phyloP scores from a whole-genome alignment of 1,140 invertebrate species.

The Zaprionus inermis region DNA sequence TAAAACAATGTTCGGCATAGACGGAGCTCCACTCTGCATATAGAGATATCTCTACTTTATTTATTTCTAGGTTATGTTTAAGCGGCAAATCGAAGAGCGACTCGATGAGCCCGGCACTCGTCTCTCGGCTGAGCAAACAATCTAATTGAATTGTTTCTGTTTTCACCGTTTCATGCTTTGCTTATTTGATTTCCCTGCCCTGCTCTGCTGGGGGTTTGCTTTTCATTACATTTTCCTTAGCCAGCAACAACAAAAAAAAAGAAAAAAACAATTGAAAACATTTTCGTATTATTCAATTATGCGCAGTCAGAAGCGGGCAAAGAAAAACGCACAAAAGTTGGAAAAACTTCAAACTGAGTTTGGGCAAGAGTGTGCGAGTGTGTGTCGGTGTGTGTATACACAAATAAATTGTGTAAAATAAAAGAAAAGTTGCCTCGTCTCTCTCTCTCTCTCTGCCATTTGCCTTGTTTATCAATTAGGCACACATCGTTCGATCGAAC shows the following conservation, averaged over 20 bases:
- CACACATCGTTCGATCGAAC: slow-evolving; percentile 47
- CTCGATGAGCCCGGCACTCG: not conserved
- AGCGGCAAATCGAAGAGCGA: slow-evolving; percentile 31
- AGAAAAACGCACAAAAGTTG: slow-evolving; percentile 34
- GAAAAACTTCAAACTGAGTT: slow-evolving; percentile 36
- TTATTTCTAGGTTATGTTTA: not conserved
- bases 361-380: slow-evolving; percentile 1
- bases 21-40: not conserved
- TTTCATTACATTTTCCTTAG: slow-evolving; percentile 49
- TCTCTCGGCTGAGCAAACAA: slow-evolving; percentile 27
- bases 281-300: slow-evolving; percentile 77
- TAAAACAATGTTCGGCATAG: not conserved
- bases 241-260: not conserved
- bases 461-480: slow-evolving; percentile 78
- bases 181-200: slow-evolving; percentile 24
- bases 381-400: slow-evolving; percentile 24
- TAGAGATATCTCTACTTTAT: not conserved
- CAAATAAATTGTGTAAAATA: slow-evolving; percentile 25
- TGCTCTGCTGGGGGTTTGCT: slow-evolving; percentile 51
- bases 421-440: slow-evolving; percentile 24
- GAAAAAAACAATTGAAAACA: slow-evolving; percentile 63
- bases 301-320: slow-evolving; percentile 27
- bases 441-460: slow-evolving; percentile 20
- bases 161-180: slow-evolving; percentile 18
- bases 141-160: slow-evolving; percentile 64